Base-by-base conservation (phyloP, 2,797 vertebrate genomes). In the Cynodonichthys magdalenae region DNA sequence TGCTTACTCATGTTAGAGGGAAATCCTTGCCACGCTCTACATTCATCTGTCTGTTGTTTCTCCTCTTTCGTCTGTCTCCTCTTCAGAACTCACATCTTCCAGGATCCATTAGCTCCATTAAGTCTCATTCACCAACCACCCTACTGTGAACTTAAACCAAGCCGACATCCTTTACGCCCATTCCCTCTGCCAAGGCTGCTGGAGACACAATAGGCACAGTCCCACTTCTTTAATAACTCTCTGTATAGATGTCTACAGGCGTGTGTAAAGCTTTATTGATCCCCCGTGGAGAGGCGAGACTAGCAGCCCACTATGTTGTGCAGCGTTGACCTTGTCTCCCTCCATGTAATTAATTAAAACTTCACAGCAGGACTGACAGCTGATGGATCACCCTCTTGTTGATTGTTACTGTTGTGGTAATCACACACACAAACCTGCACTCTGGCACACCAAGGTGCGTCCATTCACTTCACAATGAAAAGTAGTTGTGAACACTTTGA, bases 331-430 rank as follows among this genome's bases (percentile, higher is more conserved):
- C 92, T 93, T 92, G 92, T 91, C 92, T 90, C 76, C 78, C 80
- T 86, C 78, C 71, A 56, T 85, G 90, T 92, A 93, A 94, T 92
- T 93, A 93, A 93, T 93, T 93, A 92, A 92, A 93, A 90, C 85
- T 90, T 90, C 86, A 86, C 88, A 89, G 84, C 81, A 42, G 78
- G 74, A 65, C 83, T 90, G 92, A 92, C 82, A 80, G 73, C 77
- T 93, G 92, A 93, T 90, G 81, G 89, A 93, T 92, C 74, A 85
- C 82, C 74, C 85, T 85, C 89, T 90, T 88, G 91, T 91, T 92
- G 91, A 88, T 87, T 89, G 88, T 86, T 89, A 85, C 87, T 82
- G 67, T 74, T 80, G 83, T 53, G 66, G 80, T 89, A 87, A 86
- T 89, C 78, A 57, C 65, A 63, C 65, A 50, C 50, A 54, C 59